These are phyloP conservation scores for Verasper variegatus DNA, from an alignment of 2,113 vertebrate species.

Conservation along the genomic window DNA sequence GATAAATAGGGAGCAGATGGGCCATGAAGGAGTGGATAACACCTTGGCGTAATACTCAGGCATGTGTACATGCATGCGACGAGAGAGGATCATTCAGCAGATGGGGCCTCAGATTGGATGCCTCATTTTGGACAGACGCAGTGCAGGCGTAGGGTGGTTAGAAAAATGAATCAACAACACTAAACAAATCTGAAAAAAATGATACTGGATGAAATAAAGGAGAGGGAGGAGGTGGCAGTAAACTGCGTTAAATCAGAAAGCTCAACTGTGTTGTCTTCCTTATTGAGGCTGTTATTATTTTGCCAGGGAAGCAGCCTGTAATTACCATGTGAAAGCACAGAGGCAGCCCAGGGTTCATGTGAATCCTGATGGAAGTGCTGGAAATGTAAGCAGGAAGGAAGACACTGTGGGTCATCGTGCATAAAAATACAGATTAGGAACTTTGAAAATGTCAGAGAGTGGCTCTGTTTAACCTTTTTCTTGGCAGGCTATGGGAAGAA, in stretches of 20 bases:
- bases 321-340: constrained; percentile 72
- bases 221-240: constrained; percentile 28
- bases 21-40: constrained; percentile 77
- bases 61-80: constrained; percentile 72
- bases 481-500: constrained; percentile 4
- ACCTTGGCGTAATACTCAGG: constrained; percentile 70
- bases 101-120: constrained; percentile 77
- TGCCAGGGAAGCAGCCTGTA: constrained; percentile 71
- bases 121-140: constrained; percentile 74
- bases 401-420: constrained; percentile 33
- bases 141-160: constrained; percentile 65
- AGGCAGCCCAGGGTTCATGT: constrained; percentile 48
- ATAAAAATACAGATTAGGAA: constrained; percentile 54
- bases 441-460: constrained; percentile 72
- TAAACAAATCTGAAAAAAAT: constrained; percentile 69
- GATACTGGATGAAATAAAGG: constrained; percentile 47
- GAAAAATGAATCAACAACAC: constrained; percentile 74
- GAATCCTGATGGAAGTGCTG: constrained; percentile 41
- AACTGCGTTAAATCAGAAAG: constrained; percentile 71
- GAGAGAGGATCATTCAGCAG: constrained; percentile 76
- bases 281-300: constrained; percentile 75
- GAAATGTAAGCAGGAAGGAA: constrained; percentile 55
- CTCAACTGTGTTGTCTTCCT: constrained; percentile 70
- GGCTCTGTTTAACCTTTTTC: constrained; percentile 57
- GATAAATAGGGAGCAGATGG: constrained; percentile 79